phyloP scores from a whole-genome alignment of 2,113 vertebrate species.

The Dissostichus mawsoni region DNA sequence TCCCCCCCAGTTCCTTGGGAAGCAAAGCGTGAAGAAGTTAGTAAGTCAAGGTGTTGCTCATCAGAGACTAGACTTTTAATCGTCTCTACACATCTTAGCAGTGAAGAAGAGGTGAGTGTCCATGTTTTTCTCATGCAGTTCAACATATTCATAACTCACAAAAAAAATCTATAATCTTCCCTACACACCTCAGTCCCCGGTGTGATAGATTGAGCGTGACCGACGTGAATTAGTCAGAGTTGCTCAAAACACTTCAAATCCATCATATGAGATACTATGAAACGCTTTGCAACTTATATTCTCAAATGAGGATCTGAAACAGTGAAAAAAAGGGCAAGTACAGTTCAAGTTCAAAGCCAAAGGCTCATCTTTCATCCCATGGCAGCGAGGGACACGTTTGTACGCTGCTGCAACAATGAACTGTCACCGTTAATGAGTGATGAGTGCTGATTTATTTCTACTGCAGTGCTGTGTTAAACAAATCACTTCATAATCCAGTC shows the following conservation, averaged over 20 bases:
- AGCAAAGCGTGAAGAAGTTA: background rate
- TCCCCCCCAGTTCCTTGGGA: background rate
- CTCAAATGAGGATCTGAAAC: slow-evolving; percentile 55
- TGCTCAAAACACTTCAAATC: slow-evolving; percentile 55
- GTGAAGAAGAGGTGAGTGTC: background rate
- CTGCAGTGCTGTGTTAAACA: slow-evolving; percentile 59
- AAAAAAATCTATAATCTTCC: slow-evolving; percentile 61
- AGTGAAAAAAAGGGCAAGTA: slow-evolving; percentile 44
- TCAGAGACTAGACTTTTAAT: background rate
- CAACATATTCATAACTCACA: slow-evolving; percentile 54
- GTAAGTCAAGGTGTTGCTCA: background rate
- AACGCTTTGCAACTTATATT: slow-evolving; percentile 44
- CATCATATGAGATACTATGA: slow-evolving; percentile 61
- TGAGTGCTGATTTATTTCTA: slow-evolving; percentile 65
- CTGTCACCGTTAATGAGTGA: slow-evolving; percentile 71
- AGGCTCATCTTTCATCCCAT: slow-evolving; percentile 68
- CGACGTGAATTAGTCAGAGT: slow-evolving; percentile 39
- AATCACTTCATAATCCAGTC: slow-evolving; percentile 63
- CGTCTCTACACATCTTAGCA: background rate
- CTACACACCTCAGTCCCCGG: slow-evolving; percentile 14
- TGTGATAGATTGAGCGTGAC: slow-evolving; percentile 31
- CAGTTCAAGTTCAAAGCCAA: slow-evolving; percentile 75
- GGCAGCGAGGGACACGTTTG: slow-evolving; percentile 56
- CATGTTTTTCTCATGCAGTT: background rate
- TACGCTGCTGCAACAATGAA: slow-evolving; percentile 51